Evolutionary conservation across 2,113 vertebrate species (phyloP), one percentile per base, ranked within the genome.

Genomic region (Pterocles orientalis): DNA sequence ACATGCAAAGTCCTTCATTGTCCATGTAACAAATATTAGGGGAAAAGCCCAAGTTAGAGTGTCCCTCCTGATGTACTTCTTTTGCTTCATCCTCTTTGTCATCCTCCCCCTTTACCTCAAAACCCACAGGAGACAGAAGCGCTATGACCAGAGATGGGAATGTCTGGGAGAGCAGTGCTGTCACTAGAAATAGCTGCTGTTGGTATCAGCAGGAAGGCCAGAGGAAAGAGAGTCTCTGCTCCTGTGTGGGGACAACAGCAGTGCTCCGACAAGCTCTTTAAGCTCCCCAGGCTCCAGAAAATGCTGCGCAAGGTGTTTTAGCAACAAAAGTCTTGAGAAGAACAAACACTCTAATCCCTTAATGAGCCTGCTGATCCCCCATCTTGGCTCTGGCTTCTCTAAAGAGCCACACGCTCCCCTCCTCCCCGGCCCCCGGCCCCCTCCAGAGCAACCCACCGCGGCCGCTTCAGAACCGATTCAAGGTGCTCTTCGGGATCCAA

Each of bases 341-440:
- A 98, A 98, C 98, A 98, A 99, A 98, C 98, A 98, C 98, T 98
- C 98, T 99, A 99, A 99, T 98, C 99, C 98, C 98, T 98, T 99
- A 99, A 99, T 99, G 98, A 99, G 98, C 98, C 98, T 98, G 98
- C 98, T 98, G 98, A 98, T 98, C 98, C 95, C 98, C 97, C 98
- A 98, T 98, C 97, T 98, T 98, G 98, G 97, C 98, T 98, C 98
- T 98, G 97, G 96, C 97, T 97, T 98, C 94, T 97, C 90, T 95
- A 92, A 96, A 96, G 93, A 97, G 94, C 98, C 98, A 97, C 96
- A 98, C 97, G 96, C 97, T 97, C 83, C 94, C 96, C 92, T 91
- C 89, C 86, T 94, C 69, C 89, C 45, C 1, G 6, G 88, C 91
- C 96, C 80, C 92, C 11, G 0, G 80, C 95, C 94, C 97, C 97